Evolutionary conservation across 2,797 vertebrate species (phyloP), one percentile per base, ranked within the genome.

Genomic region (Salarias fasciatus): DNA sequence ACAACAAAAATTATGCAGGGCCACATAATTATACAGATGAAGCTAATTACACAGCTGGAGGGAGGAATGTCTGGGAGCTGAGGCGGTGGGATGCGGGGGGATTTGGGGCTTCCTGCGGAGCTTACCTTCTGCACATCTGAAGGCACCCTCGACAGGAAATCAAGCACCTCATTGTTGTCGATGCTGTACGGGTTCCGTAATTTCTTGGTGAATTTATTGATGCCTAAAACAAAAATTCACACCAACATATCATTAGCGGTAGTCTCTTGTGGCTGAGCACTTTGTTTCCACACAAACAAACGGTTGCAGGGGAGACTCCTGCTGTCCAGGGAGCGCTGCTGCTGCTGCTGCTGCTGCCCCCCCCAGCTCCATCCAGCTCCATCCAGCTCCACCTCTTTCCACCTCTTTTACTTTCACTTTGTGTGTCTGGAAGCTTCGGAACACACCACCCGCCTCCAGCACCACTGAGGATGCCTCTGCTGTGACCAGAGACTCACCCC

Each of bases 121-220:
- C 92, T 52, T 94, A 97, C 98, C 96, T 98, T 98, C 89, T 99
- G 95, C 89, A 99, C 94, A 90, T 99, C 97, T 80, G 98, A 99
- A 58, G 98, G 98, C 63, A 98, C 95, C 90, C 97, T 95, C 86
- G 94, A 92, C 90, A 99, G 96, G 92, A 99, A 99, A 91, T 99
- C 96, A 72, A 99, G 91, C 53, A 98, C 86, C 81, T 99, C 97
- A 67, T 97, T 99, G 92, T 95, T 99, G 86, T 98, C 93, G 7
- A 99, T 95, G 89, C 94, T 89, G 29, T 97, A 97, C n/a, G 96
- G 98, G 84, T 95, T 98, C 86, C 97, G 93, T 70, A 99, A 89
- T 89, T 95, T 98, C 95, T 99, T 99, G 71, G 97, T 99, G 89
- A 99, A 99, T 93, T 98, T 99, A 94, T 98, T 95, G 92, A 99